Evolutionary conservation across 2,797 vertebrate genomes (phyloP).

Genomic region (Dryobates pubescens): DNA sequence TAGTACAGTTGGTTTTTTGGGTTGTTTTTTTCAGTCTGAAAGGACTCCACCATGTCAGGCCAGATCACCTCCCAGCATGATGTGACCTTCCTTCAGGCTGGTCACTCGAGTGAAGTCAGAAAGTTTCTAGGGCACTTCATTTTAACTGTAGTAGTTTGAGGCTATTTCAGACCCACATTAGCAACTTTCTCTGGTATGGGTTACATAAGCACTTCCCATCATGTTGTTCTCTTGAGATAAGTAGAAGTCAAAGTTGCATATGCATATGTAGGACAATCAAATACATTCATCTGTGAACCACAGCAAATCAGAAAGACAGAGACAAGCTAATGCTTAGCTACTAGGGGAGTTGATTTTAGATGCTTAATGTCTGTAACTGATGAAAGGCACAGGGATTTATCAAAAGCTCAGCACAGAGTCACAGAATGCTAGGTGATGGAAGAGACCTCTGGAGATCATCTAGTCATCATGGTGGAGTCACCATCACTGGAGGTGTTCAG

Average conservation of each 20-base stretch:
- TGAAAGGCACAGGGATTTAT: not conserved
- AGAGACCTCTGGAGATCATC: no score
- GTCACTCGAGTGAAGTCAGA: constrained; percentile 37
- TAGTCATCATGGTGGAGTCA: no score
- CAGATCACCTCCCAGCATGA: constrained; percentile 30
- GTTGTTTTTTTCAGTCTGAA: constrained; percentile 19
- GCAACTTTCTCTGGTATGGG: not conserved
- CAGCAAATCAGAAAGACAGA: not conserved
- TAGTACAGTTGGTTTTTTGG: not conserved
- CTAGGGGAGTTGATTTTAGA: not conserved
- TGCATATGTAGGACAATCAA: not conserved
- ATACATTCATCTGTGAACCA: not conserved
- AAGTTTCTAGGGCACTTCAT: constrained; percentile 35
- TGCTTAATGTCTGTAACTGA: not conserved
- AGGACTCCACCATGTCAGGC: not conserved
- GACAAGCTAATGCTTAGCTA: not conserved
- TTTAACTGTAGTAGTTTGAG: not conserved
- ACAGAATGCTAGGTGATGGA: no score
- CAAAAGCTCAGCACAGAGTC: not conserved
- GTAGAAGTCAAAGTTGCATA: not conserved
- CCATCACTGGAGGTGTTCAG: no score
- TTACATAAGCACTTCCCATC: not conserved
- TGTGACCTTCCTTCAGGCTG: constrained; percentile 64
- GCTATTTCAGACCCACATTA: constrained; percentile 12
- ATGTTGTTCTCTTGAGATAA: not conserved